Evolutionary conservation across 2,113 vertebrate species (phyloP).

Genomic region (Hoplias malabaricus): DNA sequence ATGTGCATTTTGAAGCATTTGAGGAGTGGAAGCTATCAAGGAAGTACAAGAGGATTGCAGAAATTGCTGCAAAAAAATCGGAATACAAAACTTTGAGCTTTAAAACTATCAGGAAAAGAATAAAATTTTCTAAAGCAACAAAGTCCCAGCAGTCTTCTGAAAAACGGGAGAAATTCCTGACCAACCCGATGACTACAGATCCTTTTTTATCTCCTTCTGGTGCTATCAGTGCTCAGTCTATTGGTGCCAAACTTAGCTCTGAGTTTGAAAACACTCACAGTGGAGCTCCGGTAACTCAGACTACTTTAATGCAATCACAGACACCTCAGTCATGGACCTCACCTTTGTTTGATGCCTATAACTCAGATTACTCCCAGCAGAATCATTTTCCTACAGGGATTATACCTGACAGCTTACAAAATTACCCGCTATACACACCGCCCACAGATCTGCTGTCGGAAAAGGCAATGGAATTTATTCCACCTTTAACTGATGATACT

Average conservation of each 20-base stretch:
- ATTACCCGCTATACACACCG: constrained; percentile 57
- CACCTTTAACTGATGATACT: constrained; percentile 57
- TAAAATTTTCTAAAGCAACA: constrained; percentile 57
- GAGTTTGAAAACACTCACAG: constrained; percentile 67
- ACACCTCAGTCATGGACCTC: constrained; percentile 70
- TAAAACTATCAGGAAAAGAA: constrained; percentile 64
- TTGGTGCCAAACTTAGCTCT: constrained; percentile 76
- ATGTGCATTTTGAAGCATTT: constrained; percentile 93
- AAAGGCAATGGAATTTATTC: constrained; percentile 57
- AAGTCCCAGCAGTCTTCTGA: constrained; percentile 63
- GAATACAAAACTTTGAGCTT: constrained; percentile 67
- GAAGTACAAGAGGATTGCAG: constrained; percentile 87
- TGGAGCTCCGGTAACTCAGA: constrained; percentile 51
- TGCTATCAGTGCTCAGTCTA: constrained; percentile 74
- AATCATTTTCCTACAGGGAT: constrained; percentile 65
- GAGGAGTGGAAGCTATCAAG: constrained; percentile 91
- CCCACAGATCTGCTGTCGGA: constrained; percentile 59
- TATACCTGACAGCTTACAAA: constrained; percentile 57
- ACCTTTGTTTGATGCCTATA: constrained; percentile 66
- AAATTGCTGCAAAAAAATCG: constrained; percentile 72
- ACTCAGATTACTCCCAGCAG: constrained; percentile 66
- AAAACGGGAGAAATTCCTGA: constrained; percentile 61
- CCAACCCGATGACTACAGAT: constrained; percentile 59
- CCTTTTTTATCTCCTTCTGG: constrained; percentile 71
- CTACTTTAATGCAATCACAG: constrained; percentile 65